Evolutionary conservation across 2,888 invertebrate species (phyloP).

Genomic region (Epistrophe grossulariae): DNA sequence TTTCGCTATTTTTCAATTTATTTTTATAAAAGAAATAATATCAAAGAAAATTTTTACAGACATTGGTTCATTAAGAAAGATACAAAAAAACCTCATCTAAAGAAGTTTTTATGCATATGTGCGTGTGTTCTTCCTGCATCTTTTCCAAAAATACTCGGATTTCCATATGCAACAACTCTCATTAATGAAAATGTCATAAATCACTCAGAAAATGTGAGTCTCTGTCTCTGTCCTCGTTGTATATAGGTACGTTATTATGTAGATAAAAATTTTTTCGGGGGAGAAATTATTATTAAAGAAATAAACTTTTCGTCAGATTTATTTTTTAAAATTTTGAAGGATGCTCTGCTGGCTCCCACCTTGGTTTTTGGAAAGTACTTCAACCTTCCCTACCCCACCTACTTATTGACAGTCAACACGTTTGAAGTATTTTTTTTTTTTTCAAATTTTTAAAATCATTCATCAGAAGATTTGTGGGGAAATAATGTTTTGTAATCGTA

Average conservation of each 20-base stretch:
- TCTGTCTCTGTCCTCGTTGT: constrained; percentile 17
- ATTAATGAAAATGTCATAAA: constrained; percentile 72
- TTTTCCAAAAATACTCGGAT: constrained; percentile 65
- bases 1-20: constrained; percentile 41
- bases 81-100: background rate
- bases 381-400: background rate
- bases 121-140: constrained; percentile 27
- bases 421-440: constrained; percentile 6
- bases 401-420: constrained; percentile 13
- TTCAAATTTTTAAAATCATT: constrained; percentile 16
- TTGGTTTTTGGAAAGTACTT: background rate
- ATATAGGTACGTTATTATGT: background rate
- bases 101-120: background rate
- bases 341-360: constrained; percentile 15
- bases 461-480: constrained; percentile 19
- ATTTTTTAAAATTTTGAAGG: background rate
- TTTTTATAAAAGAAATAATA: constrained; percentile 27
- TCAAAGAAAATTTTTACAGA: constrained; percentile 44
- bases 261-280: constrained; percentile 2
- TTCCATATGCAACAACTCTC: constrained; percentile 65
- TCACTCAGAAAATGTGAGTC: constrained; percentile 59
- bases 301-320: constrained; percentile 9
- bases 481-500: constrained; percentile 30
- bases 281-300: constrained; percentile 28
- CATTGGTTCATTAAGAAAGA: constrained; percentile 28